Evolutionary conservation across 2,113 vertebrate genomes (phyloP).

Genomic region (Peucedramus taeniatus): DNA sequence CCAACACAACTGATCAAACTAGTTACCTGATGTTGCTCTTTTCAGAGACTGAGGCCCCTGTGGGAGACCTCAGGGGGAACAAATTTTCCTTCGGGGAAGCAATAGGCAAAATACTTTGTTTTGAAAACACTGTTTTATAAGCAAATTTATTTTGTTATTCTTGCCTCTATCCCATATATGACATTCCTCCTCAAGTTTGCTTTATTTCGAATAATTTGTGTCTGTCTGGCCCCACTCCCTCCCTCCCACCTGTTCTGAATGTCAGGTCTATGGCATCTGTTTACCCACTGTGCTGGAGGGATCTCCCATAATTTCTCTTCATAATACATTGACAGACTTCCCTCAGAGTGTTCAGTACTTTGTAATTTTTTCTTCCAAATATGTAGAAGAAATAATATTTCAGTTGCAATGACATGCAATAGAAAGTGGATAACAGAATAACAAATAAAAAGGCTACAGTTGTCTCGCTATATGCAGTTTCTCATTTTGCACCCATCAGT

Average conservation of each 20-base stretch:
- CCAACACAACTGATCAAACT: neutral
- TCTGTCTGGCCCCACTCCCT: fast-evolving
- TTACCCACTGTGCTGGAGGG: neutral
- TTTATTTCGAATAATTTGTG: neutral
- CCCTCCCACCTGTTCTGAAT: neutral
- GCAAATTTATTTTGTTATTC: neutral
- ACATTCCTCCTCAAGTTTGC: neutral
- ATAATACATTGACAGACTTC: neutral
- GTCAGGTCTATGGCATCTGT: neutral
- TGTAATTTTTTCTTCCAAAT: neutral
- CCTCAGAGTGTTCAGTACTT: neutral
- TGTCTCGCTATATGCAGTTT: neutral
- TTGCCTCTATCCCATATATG: neutral
- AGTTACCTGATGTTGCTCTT: neutral
- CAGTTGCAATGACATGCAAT: neutral
- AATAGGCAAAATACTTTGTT: neutral
- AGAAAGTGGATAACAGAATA: neutral
- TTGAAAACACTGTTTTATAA: neutral
- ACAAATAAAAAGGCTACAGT: neutral
- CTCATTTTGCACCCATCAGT: neutral
- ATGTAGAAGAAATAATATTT: neutral
- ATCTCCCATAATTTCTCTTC: neutral
- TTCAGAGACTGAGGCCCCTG: neutral
- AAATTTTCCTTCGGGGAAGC: neutral
- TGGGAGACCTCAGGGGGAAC: neutral